Evolutionary conservation across 2,888 invertebrate species (phyloP).

Genomic region (Drosophila helvetica): DNA sequence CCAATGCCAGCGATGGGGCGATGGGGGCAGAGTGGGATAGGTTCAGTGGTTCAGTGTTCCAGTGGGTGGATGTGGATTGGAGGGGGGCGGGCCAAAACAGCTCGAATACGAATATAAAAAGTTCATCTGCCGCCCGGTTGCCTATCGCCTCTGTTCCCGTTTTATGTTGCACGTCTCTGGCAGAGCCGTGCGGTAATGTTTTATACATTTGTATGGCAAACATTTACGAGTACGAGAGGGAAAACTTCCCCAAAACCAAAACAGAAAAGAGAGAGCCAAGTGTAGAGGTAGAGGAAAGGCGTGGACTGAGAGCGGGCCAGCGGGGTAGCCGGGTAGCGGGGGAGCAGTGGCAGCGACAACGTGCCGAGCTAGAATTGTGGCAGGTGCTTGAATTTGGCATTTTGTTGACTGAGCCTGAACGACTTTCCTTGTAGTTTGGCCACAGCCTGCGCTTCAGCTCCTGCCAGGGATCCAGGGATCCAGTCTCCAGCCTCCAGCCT

Average conservation of each 20-base stretch:
- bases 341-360: conserved; percentile 56
- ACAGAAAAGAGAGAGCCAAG: conserved; percentile 21
- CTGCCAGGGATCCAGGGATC: too few relatives aligned
- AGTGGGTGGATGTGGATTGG: background rate
- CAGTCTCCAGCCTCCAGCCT: background rate
- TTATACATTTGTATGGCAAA: conserved; percentile 50
- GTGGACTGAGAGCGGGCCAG: background rate
- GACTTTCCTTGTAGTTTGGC: conserved; percentile 63
- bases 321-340: background rate
- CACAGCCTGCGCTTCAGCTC: too few relatives aligned
- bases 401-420: conserved; percentile 77
- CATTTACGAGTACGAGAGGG: conserved; percentile 26
- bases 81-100: background rate
- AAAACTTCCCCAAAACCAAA: conserved; percentile 18
- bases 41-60: too few relatives aligned
- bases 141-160: conserved; percentile 15
- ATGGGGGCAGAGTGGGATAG: too few relatives aligned
- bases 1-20: conserved; percentile 43
- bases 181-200: conserved; percentile 58
- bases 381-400: conserved; percentile 76
- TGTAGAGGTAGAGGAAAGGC: background rate
- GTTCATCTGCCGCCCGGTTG: conserved; percentile 8
- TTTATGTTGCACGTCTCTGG: conserved; percentile 62
- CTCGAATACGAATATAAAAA: conserved; percentile 25
- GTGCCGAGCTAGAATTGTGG: conserved; percentile 73